Evolutionary conservation across 2,888 invertebrate species (phyloP).

Genomic region (Tetropium fuscum): DNA sequence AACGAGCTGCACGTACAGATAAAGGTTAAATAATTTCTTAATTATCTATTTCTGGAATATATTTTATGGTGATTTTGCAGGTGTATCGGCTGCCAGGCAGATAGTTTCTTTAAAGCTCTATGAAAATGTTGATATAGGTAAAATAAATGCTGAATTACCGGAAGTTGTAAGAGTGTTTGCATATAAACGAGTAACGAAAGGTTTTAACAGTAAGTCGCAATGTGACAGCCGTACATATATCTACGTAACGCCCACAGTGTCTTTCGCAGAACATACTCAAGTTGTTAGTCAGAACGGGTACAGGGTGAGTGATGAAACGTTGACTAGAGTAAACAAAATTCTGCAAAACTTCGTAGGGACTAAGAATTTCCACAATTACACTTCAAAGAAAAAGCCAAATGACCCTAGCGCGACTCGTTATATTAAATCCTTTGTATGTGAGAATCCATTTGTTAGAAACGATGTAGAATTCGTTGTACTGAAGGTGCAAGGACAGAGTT

Average conservation of each 20-base stretch:
- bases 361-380: slow-evolving; percentile 97
- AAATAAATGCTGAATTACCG: slow-evolving; percentile 86
- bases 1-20: slow-evolving; percentile 96
- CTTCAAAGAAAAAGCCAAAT: slow-evolving; percentile 83
- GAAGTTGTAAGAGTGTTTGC: slow-evolving; percentile 87
- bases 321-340: slow-evolving; percentile 75
- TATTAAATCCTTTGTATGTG: slow-evolving; percentile 85
- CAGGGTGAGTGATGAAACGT: slow-evolving; percentile 73
- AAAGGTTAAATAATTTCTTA: slow-evolving; percentile 70
- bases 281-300: slow-evolving; percentile 70
- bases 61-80: too few relatives aligned
- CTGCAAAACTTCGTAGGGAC: slow-evolving; percentile 83
- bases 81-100: slow-evolving; percentile 94
- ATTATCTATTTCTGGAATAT: too few relatives aligned
- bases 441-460: slow-evolving; percentile 82
- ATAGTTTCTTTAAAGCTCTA: slow-evolving; percentile 93
- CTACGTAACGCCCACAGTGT: slow-evolving; percentile 92
- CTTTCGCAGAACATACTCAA: slow-evolving; percentile 75
- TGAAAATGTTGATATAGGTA: slow-evolving; percentile 73
- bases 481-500: slow-evolving; percentile 93
- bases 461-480: slow-evolving; percentile 89
- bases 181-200: slow-evolving; percentile 87
- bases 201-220: slow-evolving; percentile 93
- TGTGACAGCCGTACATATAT: slow-evolving; percentile 95
- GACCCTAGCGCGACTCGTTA: slow-evolving; percentile 92